phyloP scores from a whole-genome alignment of 2,888 invertebrate species.

The Hyposoter didymator region DNA sequence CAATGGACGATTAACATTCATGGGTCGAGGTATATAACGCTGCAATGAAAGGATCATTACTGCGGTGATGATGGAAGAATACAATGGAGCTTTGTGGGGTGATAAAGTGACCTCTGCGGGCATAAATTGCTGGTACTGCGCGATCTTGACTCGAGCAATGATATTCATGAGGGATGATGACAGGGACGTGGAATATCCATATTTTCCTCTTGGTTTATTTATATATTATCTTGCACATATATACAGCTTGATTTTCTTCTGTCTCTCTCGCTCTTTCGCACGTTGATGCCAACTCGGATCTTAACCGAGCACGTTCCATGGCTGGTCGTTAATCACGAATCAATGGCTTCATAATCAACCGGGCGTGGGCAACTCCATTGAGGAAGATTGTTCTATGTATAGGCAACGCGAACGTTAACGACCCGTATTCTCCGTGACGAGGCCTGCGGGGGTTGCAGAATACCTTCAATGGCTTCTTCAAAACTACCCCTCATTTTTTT shows the following conservation, averaged over 20 bases:
- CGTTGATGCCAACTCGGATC: constrained; percentile 7
- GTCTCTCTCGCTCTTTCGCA: neutral
- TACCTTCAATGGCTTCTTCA: constrained; percentile 12
- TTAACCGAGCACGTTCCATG: constrained; percentile 50
- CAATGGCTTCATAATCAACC: constrained; percentile 67
- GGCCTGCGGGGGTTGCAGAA: constrained; percentile 24
- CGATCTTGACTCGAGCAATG: constrained; percentile 14
- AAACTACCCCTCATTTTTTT: constrained; percentile 34
- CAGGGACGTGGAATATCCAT: neutral
- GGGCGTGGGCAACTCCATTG: constrained; percentile 53
- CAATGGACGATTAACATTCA: neutral
- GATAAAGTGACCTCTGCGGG: constrained; percentile 29
- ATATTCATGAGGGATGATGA: constrained; percentile 42
- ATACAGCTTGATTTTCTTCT: neutral
- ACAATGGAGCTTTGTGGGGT: neutral
- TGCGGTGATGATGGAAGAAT: constrained; percentile 26
- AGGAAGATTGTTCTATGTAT: constrained; percentile 29
- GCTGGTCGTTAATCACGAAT: constrained; percentile 67
- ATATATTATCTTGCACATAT: neutral
- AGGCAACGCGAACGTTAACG: constrained; percentile 50
- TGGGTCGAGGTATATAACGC: neutral
- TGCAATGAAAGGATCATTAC: constrained; percentile 16
- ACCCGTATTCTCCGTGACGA: constrained; percentile 56
- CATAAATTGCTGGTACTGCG: constrained; percentile 12
- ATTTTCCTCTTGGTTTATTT: constrained; percentile 1